Evolutionary conservation across 2,113 vertebrate genomes (phyloP).

Genomic region (Promerops cafer): DNA sequence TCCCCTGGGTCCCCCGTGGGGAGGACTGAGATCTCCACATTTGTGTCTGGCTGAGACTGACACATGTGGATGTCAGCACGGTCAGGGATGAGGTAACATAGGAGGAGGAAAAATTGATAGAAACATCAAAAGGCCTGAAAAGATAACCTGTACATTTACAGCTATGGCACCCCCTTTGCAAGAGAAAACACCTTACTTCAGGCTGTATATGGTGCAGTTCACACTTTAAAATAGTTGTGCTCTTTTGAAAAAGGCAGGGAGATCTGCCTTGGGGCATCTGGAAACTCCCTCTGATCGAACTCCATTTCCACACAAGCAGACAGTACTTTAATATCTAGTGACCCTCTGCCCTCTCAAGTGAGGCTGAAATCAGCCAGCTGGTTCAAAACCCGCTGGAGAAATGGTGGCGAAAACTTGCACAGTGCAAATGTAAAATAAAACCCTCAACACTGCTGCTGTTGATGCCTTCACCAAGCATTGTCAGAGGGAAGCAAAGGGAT

Average conservation of each 20-base stretch:
- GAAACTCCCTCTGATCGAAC: neutral
- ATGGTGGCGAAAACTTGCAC: neutral
- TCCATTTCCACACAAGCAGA: neutral
- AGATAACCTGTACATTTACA: neutral
- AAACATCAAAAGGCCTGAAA: neutral
- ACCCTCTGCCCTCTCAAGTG: neutral
- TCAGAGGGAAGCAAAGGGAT: neutral
- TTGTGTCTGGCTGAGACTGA: neutral
- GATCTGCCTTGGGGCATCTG: neutral
- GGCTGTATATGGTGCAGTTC: neutral
- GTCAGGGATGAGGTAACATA: neutral
- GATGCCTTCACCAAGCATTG: neutral
- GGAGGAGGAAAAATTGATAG: neutral
- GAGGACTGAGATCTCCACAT: neutral
- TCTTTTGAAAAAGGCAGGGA: neutral
- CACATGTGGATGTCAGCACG: accelerated
- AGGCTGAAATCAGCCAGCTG: neutral
- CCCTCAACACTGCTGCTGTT: neutral
- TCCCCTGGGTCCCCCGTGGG: neutral
- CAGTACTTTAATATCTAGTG: neutral
- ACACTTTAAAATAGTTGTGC: neutral
- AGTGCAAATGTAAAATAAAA: neutral
- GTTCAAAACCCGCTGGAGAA: neutral
- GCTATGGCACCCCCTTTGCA: neutral
- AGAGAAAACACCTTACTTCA: neutral